A percentile compares a stretch with the other conserved stretches of the same genome.
phyloP scores from a whole-genome alignment of 2,888 invertebrate genomes.

The Cheilosia vernalis region DNA sequence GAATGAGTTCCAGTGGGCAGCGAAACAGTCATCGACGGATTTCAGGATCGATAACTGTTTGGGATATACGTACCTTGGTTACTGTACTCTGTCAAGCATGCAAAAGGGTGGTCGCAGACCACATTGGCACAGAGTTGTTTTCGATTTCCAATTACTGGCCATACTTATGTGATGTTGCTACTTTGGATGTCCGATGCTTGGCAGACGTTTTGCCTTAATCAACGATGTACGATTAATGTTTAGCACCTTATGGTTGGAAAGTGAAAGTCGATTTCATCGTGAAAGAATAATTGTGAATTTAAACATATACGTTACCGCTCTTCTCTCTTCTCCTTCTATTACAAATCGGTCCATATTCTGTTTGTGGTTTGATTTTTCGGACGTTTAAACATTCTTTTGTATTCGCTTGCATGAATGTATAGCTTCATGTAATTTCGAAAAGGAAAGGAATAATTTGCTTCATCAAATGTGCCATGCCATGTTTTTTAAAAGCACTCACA shows the following conservation, averaged over 20 bases:
- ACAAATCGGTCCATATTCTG: too few species aligned
- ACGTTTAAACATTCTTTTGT: too few species aligned
- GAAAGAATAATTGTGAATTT: too few species aligned
- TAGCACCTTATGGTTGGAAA: neutral
- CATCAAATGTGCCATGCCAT: too few species aligned
- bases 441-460: too few species aligned
- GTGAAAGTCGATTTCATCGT: too few species aligned
- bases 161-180: conserved; percentile 3
- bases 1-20: conserved; percentile 4
- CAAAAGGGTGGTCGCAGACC: neutral
- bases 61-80: neutral
- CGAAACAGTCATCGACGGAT: conserved; percentile 2
- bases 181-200: neutral
- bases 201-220: neutral
- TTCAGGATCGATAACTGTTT: neutral
- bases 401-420: too few species aligned
- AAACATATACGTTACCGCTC: too few species aligned
- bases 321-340: too few species aligned
- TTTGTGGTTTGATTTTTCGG: too few species aligned
- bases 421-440: too few species aligned
- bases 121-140: neutral
- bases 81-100: neutral
- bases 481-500: too few species aligned
- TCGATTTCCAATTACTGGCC: neutral
- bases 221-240: neutral